These are phyloP conservation scores for Lophotis ruficrista DNA, from an alignment of 2,113 vertebrate genomes.

Conservation along the genomic window DNA sequence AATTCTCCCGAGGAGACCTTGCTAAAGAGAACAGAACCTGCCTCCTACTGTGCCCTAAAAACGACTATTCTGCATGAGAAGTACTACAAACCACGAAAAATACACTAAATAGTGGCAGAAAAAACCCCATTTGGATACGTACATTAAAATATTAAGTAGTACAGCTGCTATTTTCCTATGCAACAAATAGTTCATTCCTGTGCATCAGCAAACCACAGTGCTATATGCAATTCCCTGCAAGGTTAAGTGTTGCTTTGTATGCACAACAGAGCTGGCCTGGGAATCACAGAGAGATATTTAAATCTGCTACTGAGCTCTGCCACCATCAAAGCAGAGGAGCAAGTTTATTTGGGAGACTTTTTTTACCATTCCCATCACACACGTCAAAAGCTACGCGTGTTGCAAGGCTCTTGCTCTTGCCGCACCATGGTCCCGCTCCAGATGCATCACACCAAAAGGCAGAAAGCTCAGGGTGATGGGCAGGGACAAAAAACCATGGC, in stretches of 20 bases:
- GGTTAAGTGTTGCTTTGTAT: background rate
- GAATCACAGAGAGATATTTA: background rate
- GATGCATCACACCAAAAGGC: background rate
- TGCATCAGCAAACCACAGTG: background rate
- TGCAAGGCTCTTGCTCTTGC: background rate
- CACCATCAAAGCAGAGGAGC: background rate
- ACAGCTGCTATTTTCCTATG: background rate
- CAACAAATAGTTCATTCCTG: background rate
- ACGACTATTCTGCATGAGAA: background rate
- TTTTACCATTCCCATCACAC: background rate
- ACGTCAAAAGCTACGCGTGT: background rate
- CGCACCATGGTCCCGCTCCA: background rate
- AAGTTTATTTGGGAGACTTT: background rate
- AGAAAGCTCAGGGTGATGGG: background rate
- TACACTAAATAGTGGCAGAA: background rate
- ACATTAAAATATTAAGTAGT: background rate
- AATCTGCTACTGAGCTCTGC: background rate
- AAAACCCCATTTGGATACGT: background rate
- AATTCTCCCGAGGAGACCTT: background rate
- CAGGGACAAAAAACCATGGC: background rate
- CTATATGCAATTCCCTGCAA: background rate
- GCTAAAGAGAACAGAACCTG: background rate
- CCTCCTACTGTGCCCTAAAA: background rate
- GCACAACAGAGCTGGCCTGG: background rate
- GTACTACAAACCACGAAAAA: background rate